phyloP scores from a whole-genome alignment of 2,113 vertebrate genomes.

The Gallinago jamesoni region DNA sequence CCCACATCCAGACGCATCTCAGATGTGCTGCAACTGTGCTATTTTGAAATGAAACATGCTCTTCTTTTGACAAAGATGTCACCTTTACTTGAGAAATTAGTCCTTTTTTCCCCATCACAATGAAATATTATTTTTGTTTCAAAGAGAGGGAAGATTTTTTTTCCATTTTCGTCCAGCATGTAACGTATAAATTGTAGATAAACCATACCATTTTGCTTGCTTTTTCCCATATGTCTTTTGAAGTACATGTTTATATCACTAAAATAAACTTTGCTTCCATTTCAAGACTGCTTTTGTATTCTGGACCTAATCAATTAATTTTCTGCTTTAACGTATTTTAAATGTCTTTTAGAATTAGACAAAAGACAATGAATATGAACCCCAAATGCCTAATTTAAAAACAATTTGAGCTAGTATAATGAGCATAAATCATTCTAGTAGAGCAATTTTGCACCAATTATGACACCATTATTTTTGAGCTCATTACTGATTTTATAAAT shows the following conservation, averaged over 20 bases:
- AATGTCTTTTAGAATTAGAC: constrained; percentile 57
- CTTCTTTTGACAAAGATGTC: not conserved
- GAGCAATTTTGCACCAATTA: constrained; percentile 66
- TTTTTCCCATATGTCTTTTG: not conserved
- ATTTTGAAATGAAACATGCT: not conserved
- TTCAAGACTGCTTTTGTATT: not conserved
- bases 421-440: constrained; percentile 66
- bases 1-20: not conserved
- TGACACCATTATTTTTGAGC: constrained; percentile 48
- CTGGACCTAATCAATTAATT: constrained; percentile 10
- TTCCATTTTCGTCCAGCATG: not conserved
- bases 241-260: not conserved
- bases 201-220: not conserved
- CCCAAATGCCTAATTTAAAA: constrained; percentile 55
- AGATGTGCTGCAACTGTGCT: not conserved
- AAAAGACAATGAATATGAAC: constrained; percentile 22
- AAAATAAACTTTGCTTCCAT: not conserved
- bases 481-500: constrained; percentile 63
- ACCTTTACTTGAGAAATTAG: not conserved
- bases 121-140: not conserved
- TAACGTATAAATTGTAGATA: not conserved
- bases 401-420: constrained; percentile 53
- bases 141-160: not conserved
- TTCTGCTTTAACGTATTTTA: constrained; percentile 46
- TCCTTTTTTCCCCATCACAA: not conserved